Evolutionary conservation across 2,797 vertebrate species (phyloP), one percentile per base, ranked within the genome.

Genomic region (Girardinus metallicus): DNA sequence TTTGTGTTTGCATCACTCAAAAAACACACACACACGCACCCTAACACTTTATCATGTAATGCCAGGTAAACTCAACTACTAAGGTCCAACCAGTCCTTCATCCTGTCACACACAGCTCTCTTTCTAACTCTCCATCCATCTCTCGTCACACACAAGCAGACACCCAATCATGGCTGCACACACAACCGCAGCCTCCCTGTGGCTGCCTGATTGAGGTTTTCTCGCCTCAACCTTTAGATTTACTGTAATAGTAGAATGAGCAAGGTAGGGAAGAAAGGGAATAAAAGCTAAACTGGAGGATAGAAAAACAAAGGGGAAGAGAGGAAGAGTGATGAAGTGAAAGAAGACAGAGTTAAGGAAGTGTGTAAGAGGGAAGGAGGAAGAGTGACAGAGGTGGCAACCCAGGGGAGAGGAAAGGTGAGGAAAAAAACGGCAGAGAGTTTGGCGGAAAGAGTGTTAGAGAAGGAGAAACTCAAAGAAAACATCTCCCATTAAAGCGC

Each of bases 201-300:
- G 86, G 80, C 87, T 81, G 84, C 57, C 86, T 89, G 83, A 91
- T 90, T 87, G 85, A 86, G 81, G 87, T 83, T 88, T 73, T 80
- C 62, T 66, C 62, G 76, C 87, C 84, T 87, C 73, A 66, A 86
- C 85, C 87, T 89, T 85, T 41, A 86, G 85, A 92, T 89, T 86
- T 88, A 90, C 89, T 83, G 88, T 88, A 86, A 91, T 88, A 29
- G 46, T 55, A 13, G 13, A 75, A 64, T 68, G 77, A 82, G 16
- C 41, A 12, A 81, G 66, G 64, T 43, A 81, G 66, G 55, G 60
- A 77, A 62, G 36, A 49, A 60, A 46, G 1, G 34, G n/a, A 62
- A 47, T 34, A 46, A 44, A 66, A 84, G 57, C 39, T 46, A 49
- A 83, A 87, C 41, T 51, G 60, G 81, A 79, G 53, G 73, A 84